Conservation (phyloP, 2,797 vertebrate species). For the Tachyglossus aculeatus region DNA sequence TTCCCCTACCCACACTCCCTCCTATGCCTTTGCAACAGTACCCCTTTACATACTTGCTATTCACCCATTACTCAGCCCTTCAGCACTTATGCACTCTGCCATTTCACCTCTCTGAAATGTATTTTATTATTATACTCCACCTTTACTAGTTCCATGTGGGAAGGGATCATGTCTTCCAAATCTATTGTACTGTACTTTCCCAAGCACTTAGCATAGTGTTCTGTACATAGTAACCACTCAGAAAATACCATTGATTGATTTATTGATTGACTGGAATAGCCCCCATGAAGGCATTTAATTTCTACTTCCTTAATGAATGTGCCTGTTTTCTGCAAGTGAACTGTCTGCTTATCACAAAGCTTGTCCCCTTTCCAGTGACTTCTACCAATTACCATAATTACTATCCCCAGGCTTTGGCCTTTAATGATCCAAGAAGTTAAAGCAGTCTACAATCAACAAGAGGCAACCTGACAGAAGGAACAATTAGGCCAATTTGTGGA, state of each 20-base stretch:
- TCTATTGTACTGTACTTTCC: neutral
- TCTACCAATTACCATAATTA: constrained; percentile 55
- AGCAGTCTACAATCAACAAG: constrained; percentile 46
- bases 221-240: neutral
- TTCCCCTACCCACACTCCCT: too few relatives aligned
- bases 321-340: neutral
- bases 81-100: too few relatives aligned
- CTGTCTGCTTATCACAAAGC: constrained; percentile 14
- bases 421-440: constrained; percentile 52
- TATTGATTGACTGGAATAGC: neutral
- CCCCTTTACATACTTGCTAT: too few relatives aligned
- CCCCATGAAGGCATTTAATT: neutral
- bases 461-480: constrained; percentile 46
- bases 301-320: constrained; percentile 25
- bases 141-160: neutral
- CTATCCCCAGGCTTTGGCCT: constrained; percentile 48
- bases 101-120: too few relatives aligned
- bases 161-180: neutral
- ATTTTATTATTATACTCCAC: too few relatives aligned
- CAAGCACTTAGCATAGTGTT: neutral
- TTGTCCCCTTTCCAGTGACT: constrained; percentile 41
- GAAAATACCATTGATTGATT: neutral
- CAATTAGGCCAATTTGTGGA: constrained; percentile 23
- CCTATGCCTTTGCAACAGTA: too few relatives aligned
- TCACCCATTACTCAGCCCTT: too few relatives aligned